Base-by-base conservation (phyloP, 2,797 vertebrate genomes). In the Poecilia picta region DNA sequence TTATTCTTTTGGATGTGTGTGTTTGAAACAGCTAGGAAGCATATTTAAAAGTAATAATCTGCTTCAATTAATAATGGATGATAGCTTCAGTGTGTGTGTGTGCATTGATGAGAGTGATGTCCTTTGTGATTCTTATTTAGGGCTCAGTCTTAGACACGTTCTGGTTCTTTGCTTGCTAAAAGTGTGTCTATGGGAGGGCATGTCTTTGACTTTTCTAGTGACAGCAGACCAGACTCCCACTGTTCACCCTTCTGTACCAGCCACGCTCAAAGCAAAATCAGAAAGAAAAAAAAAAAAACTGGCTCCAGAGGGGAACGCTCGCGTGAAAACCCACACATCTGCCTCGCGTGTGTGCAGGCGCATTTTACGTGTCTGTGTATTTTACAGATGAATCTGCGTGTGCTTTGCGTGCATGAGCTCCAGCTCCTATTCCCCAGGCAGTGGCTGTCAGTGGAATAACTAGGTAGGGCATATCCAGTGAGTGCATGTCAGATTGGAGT, bases 241-340 rank as follows among this genome's bases (percentile, higher is more conserved):
- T 94, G 91, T 91, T 95, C 91, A 89, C 89, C 94, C 94, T 94
- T 95, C 94, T 96, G 94, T 94, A 94, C 89, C 84, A 85, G 91
- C 81, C 82, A 81, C 89, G 90, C 90, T 90, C 87, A 94, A 87
- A 92, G 91, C 84, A 83, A 94, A 91, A 95, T 93, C 92, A 94
- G 91, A 93, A 89, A 89, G 89, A 92, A 89, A 83, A 46, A 91
- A 93, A 89, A 89, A 89, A 92, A 89, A 83, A 46, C 72, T 78
- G 92, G 89, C 92, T 82, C 62, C 36, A 90, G 91, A 89, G 85
- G 75, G 68, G 76, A 66, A 75, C 74, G 79, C 70, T 1, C 83
- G 75, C 23, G 53, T 77, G 81, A 41, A 64, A 78, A 72, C 28
- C 18, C 45, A 39, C 73, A 73, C 55, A 39, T 45, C 68, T 31